These are phyloP conservation scores for Periplaneta americana DNA, from an alignment of 1,140 invertebrate species.

Conservation along the genomic window DNA sequence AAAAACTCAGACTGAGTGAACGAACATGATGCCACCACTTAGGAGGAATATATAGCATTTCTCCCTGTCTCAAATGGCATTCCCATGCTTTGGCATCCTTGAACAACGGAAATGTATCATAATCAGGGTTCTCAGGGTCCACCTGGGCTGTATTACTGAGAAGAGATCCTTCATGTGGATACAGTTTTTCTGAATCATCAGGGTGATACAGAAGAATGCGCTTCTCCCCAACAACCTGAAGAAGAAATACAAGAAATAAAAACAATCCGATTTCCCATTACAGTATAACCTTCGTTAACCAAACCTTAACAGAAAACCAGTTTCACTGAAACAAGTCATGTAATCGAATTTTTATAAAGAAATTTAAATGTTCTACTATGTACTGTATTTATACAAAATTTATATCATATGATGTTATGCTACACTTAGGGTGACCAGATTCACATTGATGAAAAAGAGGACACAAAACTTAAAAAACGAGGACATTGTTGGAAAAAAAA, in stretches of 20 bases:
- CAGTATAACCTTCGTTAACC: too few relatives aligned
- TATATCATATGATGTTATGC: too few relatives aligned
- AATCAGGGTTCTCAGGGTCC: conserved; percentile 76
- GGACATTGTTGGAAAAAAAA: too few relatives aligned
- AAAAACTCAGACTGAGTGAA: conserved; percentile 74
- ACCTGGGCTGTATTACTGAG: conserved; percentile 79
- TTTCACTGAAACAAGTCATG: too few relatives aligned
- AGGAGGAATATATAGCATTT: conserved; percentile 88
- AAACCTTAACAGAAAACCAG: too few relatives aligned
- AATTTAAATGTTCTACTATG: too few relatives aligned
- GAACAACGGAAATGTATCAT: conserved; percentile 66
- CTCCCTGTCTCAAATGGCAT: conserved; percentile 70
- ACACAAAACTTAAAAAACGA: too few relatives aligned
- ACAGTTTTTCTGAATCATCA: conserved; percentile 61
- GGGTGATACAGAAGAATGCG: conserved; percentile 75
- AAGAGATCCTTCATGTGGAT: conserved; percentile 73
- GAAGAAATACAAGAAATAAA: conserved; percentile 7
- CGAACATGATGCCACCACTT: conserved; percentile 95
- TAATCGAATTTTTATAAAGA: too few relatives aligned
- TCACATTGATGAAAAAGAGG: too few relatives aligned
- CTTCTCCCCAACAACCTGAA: conserved; percentile 79
- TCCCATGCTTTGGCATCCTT: conserved; percentile 57
- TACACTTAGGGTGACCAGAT: too few relatives aligned
- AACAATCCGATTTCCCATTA: too few relatives aligned
- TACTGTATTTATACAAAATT: too few relatives aligned